These are phyloP conservation scores for Acinonyx jubatus DNA, from an alignment of 2,113 vertebrate species.

Conservation along the genomic window DNA sequence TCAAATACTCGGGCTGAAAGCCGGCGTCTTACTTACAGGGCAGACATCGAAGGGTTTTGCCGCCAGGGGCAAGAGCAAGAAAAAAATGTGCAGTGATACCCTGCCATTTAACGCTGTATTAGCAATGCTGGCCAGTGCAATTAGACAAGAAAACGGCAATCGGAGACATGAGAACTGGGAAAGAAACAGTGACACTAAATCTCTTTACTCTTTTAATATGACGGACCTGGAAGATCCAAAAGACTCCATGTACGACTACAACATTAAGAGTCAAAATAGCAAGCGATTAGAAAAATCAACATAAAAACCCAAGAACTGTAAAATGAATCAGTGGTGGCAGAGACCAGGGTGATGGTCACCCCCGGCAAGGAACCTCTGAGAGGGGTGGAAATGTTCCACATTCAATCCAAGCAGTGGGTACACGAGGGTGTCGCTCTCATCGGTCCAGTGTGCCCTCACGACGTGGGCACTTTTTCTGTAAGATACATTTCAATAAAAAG, in stretches of 20 bases:
- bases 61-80: neutral
- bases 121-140: neutral
- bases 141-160: neutral
- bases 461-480: neutral
- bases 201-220: neutral
- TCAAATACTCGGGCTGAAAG: neutral
- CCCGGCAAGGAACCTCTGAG: neutral
- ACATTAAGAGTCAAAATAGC: neutral
- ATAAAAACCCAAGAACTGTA: neutral
- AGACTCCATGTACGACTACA: neutral
- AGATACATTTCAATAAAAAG: neutral
- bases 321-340: neutral
- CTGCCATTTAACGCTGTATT: too few species aligned
- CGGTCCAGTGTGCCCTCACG: neutral
- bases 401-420: neutral
- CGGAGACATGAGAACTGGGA: neutral
- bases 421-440: fast-evolving
- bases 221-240: neutral
- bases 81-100: too few species aligned
- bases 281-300: neutral
- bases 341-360: neutral
- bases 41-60: neutral
- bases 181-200: neutral
- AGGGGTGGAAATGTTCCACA: neutral
- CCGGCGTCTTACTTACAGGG: neutral